A percentile compares a stretch with the other conserved stretches of the same genome.
phyloP scores from a whole-genome alignment of 2,888 invertebrate genomes.

The Cantharis flavilabris region DNA sequence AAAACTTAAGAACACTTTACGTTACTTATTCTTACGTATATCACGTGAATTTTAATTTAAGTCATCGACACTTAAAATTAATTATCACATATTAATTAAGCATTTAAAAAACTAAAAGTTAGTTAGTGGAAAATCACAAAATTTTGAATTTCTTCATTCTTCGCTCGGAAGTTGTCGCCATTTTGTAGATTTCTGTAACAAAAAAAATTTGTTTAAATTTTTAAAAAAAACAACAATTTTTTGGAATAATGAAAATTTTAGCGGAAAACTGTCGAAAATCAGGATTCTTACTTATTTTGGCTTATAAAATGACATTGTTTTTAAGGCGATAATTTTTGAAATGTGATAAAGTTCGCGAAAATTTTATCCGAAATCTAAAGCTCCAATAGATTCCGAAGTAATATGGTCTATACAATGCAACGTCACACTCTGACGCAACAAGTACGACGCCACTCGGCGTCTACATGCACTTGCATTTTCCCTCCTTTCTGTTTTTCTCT shows the following conservation, averaged over 20 bases:
- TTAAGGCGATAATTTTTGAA: neutral
- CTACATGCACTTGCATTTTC: slow-evolving; percentile 58
- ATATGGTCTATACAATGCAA: slow-evolving; percentile 40
- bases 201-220: slow-evolving; percentile 7
- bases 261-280: neutral
- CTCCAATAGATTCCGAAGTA: slow-evolving; percentile 27
- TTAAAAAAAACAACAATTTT: neutral
- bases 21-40: slow-evolving; percentile 28
- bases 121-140: slow-evolving; percentile 2
- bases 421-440: slow-evolving; percentile 58
- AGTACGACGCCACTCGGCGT: slow-evolving; percentile 58
- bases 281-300: slow-evolving; percentile 8
- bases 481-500: slow-evolving; percentile 45
- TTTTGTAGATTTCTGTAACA: slow-evolving; percentile 26
- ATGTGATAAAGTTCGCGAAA: slow-evolving; percentile 13
- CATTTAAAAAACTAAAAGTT: slow-evolving; percentile 3
- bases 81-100: slow-evolving; percentile 27
- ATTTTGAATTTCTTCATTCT: slow-evolving; percentile 21
- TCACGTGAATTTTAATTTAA: slow-evolving; percentile 21
- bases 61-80: slow-evolving; percentile 26
- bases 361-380: slow-evolving; percentile 29
- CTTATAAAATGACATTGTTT: slow-evolving; percentile 5
- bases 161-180: slow-evolving; percentile 11
- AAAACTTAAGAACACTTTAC: slow-evolving; percentile 30
- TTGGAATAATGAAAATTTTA: neutral